A percentile compares a stretch with the other conserved stretches of the same genome.
phyloP scores from a whole-genome alignment of 2,888 invertebrate genomes.

The Neoaliturus tenellus region DNA sequence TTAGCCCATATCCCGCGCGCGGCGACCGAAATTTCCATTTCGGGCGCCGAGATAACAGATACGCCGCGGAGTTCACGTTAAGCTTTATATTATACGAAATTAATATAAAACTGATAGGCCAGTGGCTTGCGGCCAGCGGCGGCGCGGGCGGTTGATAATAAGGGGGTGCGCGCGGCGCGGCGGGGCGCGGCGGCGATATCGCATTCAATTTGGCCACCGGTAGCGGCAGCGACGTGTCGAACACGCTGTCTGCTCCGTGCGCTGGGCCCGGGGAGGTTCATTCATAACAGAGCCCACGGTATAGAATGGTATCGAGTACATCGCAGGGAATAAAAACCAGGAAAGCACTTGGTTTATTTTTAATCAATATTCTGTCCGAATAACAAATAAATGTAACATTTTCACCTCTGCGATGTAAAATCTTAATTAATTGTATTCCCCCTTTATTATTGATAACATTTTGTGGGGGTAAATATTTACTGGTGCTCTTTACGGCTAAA shows the following conservation, averaged over 20 bases:
- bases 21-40: slow-evolving; percentile 39
- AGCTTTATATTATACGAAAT: slow-evolving; percentile 56
- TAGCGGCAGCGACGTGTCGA: slow-evolving; percentile 9
- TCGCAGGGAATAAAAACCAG: too few species aligned
- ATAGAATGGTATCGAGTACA: too few species aligned
- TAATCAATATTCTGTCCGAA: too few species aligned
- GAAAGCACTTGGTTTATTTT: too few species aligned
- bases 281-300: too few species aligned
- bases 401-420: too few species aligned
- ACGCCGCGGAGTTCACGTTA: slow-evolving; percentile 37
- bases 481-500: too few species aligned
- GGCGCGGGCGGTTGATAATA: background rate
- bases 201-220: slow-evolving; percentile 37
- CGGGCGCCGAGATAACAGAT: slow-evolving; percentile 52
- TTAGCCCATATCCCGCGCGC: slow-evolving; percentile 20
- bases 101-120: slow-evolving; percentile 54
- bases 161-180: background rate
- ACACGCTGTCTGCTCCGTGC: slow-evolving; percentile 20
- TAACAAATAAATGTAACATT: too few species aligned
- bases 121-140: slow-evolving; percentile 9
- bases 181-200: slow-evolving; percentile 12
- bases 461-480: too few species aligned
- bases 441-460: too few species aligned
- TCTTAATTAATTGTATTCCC: too few species aligned
- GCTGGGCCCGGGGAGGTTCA: background rate